Evolutionary conservation across 2,797 vertebrate genomes (phyloP), one percentile per base, ranked within the genome.

Genomic region (Poecilia wingei): DNA sequence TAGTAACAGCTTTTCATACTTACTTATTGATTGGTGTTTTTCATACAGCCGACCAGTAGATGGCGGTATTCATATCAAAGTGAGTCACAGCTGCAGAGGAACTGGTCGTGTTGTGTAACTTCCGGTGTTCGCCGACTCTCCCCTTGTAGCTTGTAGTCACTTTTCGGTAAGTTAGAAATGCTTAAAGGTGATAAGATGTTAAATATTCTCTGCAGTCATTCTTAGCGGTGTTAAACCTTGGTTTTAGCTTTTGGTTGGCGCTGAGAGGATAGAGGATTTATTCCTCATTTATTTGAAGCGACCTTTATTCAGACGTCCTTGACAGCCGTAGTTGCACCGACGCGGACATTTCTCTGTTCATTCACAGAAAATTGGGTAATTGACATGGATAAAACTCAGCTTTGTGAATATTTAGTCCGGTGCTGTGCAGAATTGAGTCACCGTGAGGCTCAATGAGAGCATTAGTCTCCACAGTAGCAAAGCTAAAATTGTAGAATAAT

Each of bases 271-370:
- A 16, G n/a, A n/a, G n/a, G n/a, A n/a, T 45, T n/a, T n/a, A 14
- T 28, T 45, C 41, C 41, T 33, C 41, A 14, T 45, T 45, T 45
- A 14, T n/a, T 43, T 0, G 18, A 9, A 45, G 68, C 68, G 68
- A 70, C 68, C 68, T 70, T 70, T 70, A 45, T 70, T 70, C 68
- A 45, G 41, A 70, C 68, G 68, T 45, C 68, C 68, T 70, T 70
- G 68, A 70, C 68, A 45, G 68, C 68, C 13, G 68, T 14, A 70
- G 41, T 16, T 45, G 41, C 41, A 7, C 39, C 66, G 68, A 7
- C 12, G 41, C 41, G 4, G 68, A 45, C 68, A 45, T 70, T 70
- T 45, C 10, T 70, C 41, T 43, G 68, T 45, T 70, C 4, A 70
- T 70, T 70, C 68, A n/a, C 41, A 45, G 25, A 70, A 45, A 70